A percentile compares a stretch with the other conserved stretches of the same genome.
Evolutionary conservation across 1,140 invertebrate species (phyloP).

Genomic region (Drosophila grimshawi): DNA sequence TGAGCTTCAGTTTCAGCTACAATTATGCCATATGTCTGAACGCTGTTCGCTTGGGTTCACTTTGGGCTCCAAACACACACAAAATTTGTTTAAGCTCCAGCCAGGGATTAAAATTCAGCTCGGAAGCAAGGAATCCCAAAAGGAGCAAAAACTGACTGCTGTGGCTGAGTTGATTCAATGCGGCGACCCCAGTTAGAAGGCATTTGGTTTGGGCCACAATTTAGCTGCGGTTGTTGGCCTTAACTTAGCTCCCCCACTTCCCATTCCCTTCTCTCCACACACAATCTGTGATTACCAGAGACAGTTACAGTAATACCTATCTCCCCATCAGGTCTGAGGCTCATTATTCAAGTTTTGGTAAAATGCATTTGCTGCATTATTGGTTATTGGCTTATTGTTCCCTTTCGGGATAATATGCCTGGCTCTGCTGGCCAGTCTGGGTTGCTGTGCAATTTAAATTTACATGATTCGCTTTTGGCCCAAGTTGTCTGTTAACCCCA

Average conservation of each 20-base stretch:
- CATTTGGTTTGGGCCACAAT: slow-evolving; percentile 62
- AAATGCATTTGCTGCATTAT: slow-evolving; percentile 43
- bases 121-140: slow-evolving; percentile 1
- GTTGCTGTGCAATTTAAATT: slow-evolving; percentile 7
- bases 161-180: slow-evolving; percentile 49
- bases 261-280: slow-evolving; percentile 27
- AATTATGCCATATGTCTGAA: slow-evolving; percentile 75
- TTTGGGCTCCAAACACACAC: slow-evolving; percentile 44
- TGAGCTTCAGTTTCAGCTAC: slow-evolving; percentile 54
- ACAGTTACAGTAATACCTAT: background rate
- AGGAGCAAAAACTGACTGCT: slow-evolving; percentile 12
- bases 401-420: slow-evolving; percentile 2
- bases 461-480: slow-evolving; percentile 17
- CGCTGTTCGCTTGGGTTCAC: slow-evolving; percentile 39
- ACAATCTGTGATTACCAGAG: background rate
- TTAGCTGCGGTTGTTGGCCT: slow-evolving; percentile 47
- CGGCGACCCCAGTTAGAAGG: slow-evolving; percentile 26
- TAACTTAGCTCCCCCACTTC: background rate
- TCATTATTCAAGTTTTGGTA: slow-evolving; percentile 53
- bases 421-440: background rate
- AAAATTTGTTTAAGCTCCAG: slow-evolving; percentile 80
- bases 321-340: slow-evolving; percentile 10
- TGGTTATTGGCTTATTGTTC: slow-evolving; percentile 61
- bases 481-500: slow-evolving; percentile 30
- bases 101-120: slow-evolving; percentile 74